Conservation (phyloP, 2,888 invertebrate genomes). For the Nomada goodeniana region DNA sequence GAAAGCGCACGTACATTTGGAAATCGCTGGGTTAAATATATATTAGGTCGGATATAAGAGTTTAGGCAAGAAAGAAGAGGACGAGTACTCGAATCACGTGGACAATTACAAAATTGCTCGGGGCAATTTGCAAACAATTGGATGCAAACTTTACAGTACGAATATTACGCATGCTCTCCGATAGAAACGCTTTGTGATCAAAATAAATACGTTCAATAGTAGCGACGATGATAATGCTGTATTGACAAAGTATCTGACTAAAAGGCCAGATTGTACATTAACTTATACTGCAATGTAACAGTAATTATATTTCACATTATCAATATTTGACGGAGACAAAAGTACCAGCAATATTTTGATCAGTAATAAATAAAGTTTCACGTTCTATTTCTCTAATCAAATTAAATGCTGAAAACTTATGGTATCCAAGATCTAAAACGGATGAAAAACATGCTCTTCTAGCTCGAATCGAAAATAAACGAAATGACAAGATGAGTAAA, state of each 20-base stretch:
- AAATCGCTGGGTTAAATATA: constrained; percentile 34
- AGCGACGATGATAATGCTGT: too few species aligned
- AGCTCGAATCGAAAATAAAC: not conserved
- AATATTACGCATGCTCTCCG: not conserved
- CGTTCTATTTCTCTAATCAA: too few species aligned
- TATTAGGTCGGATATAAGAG: constrained; percentile 10
- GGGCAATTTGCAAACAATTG: constrained; percentile 2
- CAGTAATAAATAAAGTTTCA: too few species aligned
- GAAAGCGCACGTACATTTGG: constrained; percentile 4
- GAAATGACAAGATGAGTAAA: not conserved
- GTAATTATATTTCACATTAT: not conserved
- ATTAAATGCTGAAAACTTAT: too few species aligned
- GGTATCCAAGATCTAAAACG: too few species aligned
- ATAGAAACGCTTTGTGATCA: not conserved
- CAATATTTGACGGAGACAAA: not conserved
- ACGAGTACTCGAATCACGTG: constrained; percentile 2
- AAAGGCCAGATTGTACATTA: not conserved
- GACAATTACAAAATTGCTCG: constrained; percentile 1
- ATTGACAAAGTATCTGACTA: not conserved
- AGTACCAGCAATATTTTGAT: too few species aligned
- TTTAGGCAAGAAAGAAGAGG: not conserved
- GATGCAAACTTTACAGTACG: constrained; percentile 39
- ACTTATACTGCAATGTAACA: too few species aligned
- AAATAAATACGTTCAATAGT: not conserved
- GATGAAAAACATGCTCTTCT: too few species aligned